phyloP scores from a whole-genome alignment of 1,140 invertebrate species.

The Coptotermes formosanus region DNA sequence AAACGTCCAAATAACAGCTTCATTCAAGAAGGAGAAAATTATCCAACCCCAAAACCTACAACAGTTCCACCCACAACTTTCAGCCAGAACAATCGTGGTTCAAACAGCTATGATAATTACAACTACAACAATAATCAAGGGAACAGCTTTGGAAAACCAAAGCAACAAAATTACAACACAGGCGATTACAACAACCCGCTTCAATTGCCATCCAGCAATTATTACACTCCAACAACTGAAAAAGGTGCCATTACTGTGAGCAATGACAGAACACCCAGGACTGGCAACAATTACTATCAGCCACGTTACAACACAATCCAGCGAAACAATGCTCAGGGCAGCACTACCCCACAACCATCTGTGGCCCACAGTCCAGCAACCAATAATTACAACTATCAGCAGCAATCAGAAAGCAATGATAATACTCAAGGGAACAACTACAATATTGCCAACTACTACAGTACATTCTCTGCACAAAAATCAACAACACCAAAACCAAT shows the following conservation, averaged over 20 bases:
- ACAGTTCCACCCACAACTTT: slow-evolving; percentile 35
- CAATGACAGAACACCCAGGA: slow-evolving; percentile 42
- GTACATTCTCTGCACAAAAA: neutral
- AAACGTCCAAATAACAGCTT: slow-evolving; percentile 33
- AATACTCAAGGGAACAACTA: slow-evolving; percentile 20
- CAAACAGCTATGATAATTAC: slow-evolving; percentile 41
- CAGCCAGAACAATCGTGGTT: slow-evolving; percentile 42
- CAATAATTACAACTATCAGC: slow-evolving; percentile 28
- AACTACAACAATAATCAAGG: slow-evolving; percentile 39
- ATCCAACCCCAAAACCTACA: slow-evolving; percentile 22
- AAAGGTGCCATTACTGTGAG: slow-evolving; percentile 40
- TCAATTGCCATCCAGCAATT: slow-evolving; percentile 39
- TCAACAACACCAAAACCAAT: neutral
- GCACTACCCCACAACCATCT: slow-evolving; percentile 38
- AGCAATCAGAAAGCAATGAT: neutral
- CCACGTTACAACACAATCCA: slow-evolving; percentile 41
- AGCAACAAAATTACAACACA: slow-evolving; percentile 22
- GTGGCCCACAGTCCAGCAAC: slow-evolving; percentile 6
- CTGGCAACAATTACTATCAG: slow-evolving; percentile 38
- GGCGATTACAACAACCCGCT: slow-evolving; percentile 38
- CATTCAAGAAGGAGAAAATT: slow-evolving; percentile 28
- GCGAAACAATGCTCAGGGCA: slow-evolving; percentile 36
- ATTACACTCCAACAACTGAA: slow-evolving; percentile 37
- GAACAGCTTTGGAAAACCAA: slow-evolving; percentile 34
- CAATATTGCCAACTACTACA: slow-evolving; percentile 21